Conservation (phyloP, 1,140 invertebrate genomes). For the Tetragnatha versicolor region DNA sequence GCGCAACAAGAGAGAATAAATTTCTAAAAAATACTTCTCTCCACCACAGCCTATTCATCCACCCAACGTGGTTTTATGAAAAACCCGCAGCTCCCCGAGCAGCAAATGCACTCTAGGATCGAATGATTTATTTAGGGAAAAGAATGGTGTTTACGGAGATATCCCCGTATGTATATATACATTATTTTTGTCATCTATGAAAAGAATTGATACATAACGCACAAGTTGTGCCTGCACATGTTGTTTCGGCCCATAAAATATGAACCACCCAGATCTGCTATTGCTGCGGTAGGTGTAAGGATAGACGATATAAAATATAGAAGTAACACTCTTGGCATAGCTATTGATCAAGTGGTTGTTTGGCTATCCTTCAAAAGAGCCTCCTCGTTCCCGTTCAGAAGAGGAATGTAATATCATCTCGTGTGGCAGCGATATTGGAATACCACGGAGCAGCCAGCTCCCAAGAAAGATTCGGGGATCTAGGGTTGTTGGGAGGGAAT, state of each 20-base stretch:
- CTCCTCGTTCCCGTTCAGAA: neutral
- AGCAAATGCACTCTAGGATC: neutral
- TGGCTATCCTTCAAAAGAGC: conserved; percentile 37
- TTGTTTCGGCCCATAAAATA: conserved; percentile 47
- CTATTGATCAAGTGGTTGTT: conserved; percentile 49
- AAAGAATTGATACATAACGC: conserved; percentile 43
- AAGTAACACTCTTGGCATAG: conserved; percentile 40
- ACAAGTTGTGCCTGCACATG: conserved; percentile 31
- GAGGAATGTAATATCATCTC: conserved; percentile 36
- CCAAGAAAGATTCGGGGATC: conserved; percentile 18
- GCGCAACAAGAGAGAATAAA: no score
- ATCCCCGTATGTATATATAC: conserved; percentile 6
- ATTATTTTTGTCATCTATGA: conserved; percentile 28
- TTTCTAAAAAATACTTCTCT: no score
- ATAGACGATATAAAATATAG: conserved; percentile 44
- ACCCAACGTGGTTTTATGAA: neutral
- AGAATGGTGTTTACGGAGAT: conserved; percentile 39
- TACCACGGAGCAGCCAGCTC: neutral
- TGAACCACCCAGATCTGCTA: conserved; percentile 46
- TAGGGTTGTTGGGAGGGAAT: neutral
- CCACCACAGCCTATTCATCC: no score
- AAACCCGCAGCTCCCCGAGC: neutral
- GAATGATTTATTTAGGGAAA: conserved; percentile 35
- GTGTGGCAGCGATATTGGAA: conserved; percentile 23
- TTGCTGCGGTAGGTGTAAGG: conserved; percentile 31